Conservation (phyloP, 2,113 vertebrate species). For the Centropus unirufus region DNA sequence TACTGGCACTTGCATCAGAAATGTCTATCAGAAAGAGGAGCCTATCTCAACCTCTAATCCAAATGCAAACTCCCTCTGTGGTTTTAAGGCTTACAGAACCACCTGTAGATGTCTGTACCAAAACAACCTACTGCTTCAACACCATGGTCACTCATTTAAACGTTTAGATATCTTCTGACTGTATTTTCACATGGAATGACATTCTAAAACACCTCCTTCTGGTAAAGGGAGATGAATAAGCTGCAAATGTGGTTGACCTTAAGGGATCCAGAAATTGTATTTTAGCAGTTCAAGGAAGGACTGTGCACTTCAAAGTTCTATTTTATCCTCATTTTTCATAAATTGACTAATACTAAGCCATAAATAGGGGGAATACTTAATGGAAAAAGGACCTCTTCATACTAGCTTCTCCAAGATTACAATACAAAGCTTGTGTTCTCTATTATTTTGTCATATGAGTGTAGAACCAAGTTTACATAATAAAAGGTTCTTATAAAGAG, state of each 20-base stretch:
- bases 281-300: not conserved
- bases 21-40: not conserved
- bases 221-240: not conserved
- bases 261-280: not conserved
- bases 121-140: not conserved
- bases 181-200: not conserved
- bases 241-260: not conserved
- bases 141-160: rapidly evolving
- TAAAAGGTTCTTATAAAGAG: not conserved
- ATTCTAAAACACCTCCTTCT: not conserved
- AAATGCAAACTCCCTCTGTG: not conserved
- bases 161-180: not conserved
- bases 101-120: not conserved
- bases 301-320: not conserved
- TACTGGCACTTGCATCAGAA: not conserved
- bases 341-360: not conserved
- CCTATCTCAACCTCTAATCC: not conserved
- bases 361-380: not conserved
- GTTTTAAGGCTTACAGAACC: not conserved
- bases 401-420: not conserved
- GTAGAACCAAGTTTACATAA: not conserved
- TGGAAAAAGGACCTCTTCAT: not conserved
- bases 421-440: not conserved
- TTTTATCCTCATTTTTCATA: not conserved
- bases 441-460: not conserved